Base-by-base conservation (phyloP, 92 coral and sea anemone species). In the Porites rus region DNA sequence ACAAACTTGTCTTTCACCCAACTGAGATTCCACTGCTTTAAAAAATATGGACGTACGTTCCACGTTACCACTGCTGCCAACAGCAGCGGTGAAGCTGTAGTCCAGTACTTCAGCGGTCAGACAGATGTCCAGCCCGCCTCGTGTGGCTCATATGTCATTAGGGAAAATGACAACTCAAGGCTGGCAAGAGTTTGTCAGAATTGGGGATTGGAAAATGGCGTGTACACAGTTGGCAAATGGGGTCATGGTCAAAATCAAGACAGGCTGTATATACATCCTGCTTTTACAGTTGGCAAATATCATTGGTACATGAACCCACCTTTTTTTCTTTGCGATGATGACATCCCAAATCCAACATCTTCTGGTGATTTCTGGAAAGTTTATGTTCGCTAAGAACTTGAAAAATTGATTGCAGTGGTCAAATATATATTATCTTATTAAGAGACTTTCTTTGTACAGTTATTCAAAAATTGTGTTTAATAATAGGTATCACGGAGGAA, bases 41-140 rank as follows among this genome's bases (percentile, higher is more conserved):
- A 38, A 38, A 38, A 38, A 0, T 3, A 38, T 38, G 46, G 46
- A 38, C 46, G 46, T 73, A 86, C 72, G 9, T 63, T 86, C 38
- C 84, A 86, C 84, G 69, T 86, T 51, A 77, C 82, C 74, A 86
- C 89, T 28, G 69, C 64, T 10, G 14, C 24, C 7, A 78, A 78
- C 76, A 69, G 71, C 7, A 24, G 77, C 1, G 89, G 87, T 25
- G 70, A 59, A 50, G 78, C 85, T 22, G 84, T 78, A 13, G 77
- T 78, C 61, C 58, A 66, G 77, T 86, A 65, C 59, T 62, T 76
- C 28, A 86, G 76, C 1, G 1, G 59, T 53, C 59, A 6, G 59
- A 53, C 59, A 12, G 59, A 53, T 53, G 59, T 53, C 59, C 59
- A 53, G 59, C 59, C 59, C 59, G 59, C 59, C 59, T 53, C 59